phyloP scores from a whole-genome alignment of 2,113 vertebrate genomes.

The Phaethornis superciliosus region DNA sequence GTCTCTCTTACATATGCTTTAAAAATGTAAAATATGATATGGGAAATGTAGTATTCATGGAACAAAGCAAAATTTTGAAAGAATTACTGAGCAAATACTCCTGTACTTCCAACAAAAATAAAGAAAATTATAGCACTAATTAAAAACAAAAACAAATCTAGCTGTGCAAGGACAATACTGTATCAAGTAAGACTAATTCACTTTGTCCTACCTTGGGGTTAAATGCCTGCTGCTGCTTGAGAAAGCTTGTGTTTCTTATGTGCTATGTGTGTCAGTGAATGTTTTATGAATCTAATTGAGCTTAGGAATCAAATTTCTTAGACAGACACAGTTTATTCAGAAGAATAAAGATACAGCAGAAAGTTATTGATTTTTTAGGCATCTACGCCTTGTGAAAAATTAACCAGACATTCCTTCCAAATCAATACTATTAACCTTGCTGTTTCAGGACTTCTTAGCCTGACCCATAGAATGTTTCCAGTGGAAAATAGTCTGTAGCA shows the following conservation, averaged over 20 bases:
- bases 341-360: conserved; percentile 81
- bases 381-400: conserved; percentile 83
- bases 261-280: conserved; percentile 77
- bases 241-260: conserved; percentile 78
- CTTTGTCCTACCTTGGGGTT: conserved; percentile 71
- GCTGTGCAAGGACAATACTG: conserved; percentile 50
- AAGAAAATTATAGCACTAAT: background rate
- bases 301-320: conserved; percentile 80
- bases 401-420: conserved; percentile 78
- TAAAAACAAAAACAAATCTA: background rate
- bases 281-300: conserved; percentile 82
- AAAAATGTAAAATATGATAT: background rate
- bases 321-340: conserved; percentile 79
- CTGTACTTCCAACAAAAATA: background rate
- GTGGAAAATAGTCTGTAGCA: background rate
- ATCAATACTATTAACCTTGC: conserved; percentile 77
- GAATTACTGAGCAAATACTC: background rate
- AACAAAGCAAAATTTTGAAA: background rate
- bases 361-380: conserved; percentile 82
- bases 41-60: background rate
- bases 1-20: background rate
- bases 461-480: background rate
- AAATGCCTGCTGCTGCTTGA: conserved; percentile 56
- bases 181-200: conserved; percentile 50
- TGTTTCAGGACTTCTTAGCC: conserved; percentile 58